Conservation (phyloP, 2,113 vertebrate species). For the Phalacrocorax pelagicus region DNA sequence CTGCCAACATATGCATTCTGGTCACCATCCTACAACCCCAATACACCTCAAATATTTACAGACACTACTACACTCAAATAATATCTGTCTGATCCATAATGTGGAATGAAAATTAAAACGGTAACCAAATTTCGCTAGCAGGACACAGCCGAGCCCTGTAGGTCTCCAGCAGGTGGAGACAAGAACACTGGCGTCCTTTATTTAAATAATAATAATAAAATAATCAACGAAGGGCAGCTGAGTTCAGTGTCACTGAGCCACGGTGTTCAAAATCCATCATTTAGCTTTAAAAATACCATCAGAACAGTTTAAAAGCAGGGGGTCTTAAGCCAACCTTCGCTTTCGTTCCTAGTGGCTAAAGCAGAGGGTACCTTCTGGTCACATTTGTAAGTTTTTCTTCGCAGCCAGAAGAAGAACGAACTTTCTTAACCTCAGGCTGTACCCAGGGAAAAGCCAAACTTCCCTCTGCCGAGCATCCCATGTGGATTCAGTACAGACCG, state of each 20-base stretch:
- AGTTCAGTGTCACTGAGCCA: not conserved
- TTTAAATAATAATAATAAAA: not conserved
- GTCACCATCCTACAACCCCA: not conserved
- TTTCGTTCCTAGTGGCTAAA: not conserved
- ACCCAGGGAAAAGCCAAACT: not conserved
- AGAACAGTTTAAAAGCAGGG: not conserved
- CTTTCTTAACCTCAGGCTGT: not conserved
- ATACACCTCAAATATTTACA: not conserved
- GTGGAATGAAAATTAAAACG: not conserved
- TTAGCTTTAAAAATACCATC: not conserved
- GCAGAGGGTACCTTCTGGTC: not conserved
- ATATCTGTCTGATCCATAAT: not conserved
- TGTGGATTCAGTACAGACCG: accelerated
- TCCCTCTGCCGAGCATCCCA: not conserved
- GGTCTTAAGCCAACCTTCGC: not conserved
- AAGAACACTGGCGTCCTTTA: not conserved
- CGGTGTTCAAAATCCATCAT: not conserved
- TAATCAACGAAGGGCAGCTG: not conserved
- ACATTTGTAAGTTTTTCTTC: not conserved
- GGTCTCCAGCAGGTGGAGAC: slow-evolving; percentile 57
- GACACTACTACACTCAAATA: not conserved
- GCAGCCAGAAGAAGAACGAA: not conserved
- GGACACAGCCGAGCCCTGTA: not conserved
- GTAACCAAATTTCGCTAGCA: not conserved
- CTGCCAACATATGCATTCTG: not conserved